These are phyloP conservation scores for Drosophila falleni DNA, from an alignment of 2,888 invertebrate species.

Conservation along the genomic window DNA sequence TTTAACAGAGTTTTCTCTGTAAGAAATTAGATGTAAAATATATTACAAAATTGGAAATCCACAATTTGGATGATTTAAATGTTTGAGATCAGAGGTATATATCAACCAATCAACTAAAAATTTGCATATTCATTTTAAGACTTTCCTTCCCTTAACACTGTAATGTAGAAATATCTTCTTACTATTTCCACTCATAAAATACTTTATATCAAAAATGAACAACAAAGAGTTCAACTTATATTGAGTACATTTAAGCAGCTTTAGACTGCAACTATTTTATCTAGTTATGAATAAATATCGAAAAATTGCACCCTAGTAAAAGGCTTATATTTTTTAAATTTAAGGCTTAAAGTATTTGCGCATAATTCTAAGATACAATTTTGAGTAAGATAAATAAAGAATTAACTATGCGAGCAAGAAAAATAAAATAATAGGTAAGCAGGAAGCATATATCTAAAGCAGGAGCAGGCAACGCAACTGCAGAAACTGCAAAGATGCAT, in stretches of 20 bases:
- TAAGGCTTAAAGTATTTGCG: conserved; percentile 35
- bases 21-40: not conserved
- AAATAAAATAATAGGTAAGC: conserved; percentile 26
- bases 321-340: conserved; percentile 2
- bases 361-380: conserved; percentile 56
- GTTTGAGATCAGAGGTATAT: not conserved
- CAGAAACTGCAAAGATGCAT: conserved; percentile 14
- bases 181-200: no score
- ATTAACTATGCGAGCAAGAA: conserved; percentile 51
- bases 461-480: conserved; percentile 1
- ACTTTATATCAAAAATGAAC: not conserved
- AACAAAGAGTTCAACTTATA: not conserved
- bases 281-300: conserved; percentile 5
- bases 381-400: conserved; percentile 48
- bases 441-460: conserved; percentile 27
- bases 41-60: not conserved
- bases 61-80: not conserved
- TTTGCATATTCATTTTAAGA: no score
- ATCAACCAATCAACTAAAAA: no score
- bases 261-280: not conserved
- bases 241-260: not conserved
- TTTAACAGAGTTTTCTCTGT: not conserved
- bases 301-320: not conserved
- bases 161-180: no score
- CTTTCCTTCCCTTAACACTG: no score